Evolutionary conservation across 2,113 vertebrate species (phyloP).

Genomic region (Alaudala cheleensis): DNA sequence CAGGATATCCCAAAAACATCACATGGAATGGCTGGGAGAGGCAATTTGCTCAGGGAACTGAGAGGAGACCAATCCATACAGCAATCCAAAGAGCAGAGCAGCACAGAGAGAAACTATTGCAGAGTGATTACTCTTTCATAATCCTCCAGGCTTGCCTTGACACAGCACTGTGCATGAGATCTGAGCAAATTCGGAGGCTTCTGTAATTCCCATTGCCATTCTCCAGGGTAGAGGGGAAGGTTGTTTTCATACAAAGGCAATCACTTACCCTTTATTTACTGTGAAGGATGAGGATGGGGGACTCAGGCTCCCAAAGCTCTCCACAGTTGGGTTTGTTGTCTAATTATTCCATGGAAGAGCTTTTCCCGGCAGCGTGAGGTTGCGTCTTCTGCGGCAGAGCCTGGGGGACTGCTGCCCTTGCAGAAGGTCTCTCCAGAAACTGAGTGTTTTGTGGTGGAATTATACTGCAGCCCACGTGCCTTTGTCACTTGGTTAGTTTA

Average conservation of each 20-base stretch:
- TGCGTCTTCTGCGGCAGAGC: neutral
- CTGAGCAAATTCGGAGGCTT: neutral
- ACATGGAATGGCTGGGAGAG: neutral
- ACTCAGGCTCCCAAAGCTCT: constrained; percentile 47
- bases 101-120: neutral
- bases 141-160: neutral
- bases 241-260: constrained; percentile 5
- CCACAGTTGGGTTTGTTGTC: constrained; percentile 42
- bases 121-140: neutral
- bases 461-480: neutral
- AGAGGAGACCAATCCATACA: neutral
- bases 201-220: neutral
- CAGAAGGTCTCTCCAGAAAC: constrained; percentile 23
- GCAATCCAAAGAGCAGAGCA: neutral
- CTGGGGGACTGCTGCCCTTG: constrained; percentile 51
- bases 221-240: neutral
- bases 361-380: neutral
- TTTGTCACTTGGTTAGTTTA: neutral
- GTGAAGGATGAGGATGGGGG: neutral
- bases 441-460: neutral
- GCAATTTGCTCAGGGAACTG: neutral
- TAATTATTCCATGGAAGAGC: constrained; percentile 44
- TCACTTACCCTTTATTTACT: constrained; percentile 56
- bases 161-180: neutral
- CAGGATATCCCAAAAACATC: neutral